Evolutionary conservation across 2,113 vertebrate species (phyloP).

Genomic region (Dasyprocta punctata): DNA sequence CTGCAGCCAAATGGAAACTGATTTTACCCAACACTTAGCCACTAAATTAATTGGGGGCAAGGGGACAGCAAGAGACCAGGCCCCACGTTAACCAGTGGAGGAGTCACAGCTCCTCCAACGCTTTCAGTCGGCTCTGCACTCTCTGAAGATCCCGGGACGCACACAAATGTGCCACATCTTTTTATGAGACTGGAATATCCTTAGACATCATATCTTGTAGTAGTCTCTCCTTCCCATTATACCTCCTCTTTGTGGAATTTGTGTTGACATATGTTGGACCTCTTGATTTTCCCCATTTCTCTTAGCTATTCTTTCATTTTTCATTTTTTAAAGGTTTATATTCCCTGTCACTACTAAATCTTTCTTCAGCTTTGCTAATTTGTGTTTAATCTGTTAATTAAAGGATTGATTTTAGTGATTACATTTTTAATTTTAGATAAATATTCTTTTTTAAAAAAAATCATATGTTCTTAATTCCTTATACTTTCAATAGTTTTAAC

Average conservation of each 20-base stretch:
- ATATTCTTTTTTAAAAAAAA: background rate
- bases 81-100: background rate
- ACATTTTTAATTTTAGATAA: background rate
- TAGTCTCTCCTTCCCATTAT: background rate
- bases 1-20: background rate
- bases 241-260: background rate
- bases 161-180: background rate
- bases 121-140: background rate
- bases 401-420: background rate
- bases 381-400: background rate
- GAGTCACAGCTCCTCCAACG: background rate
- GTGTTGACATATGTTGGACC: background rate
- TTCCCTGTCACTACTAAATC: background rate
- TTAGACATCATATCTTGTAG: background rate
- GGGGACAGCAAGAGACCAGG: background rate
- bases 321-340: constrained; percentile 5
- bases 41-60: background rate
- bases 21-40: background rate
- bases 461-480: background rate
- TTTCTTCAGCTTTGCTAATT: background rate
- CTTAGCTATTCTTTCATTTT: background rate
- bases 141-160: background rate
- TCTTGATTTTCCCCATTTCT: background rate
- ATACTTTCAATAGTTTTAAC: background rate
- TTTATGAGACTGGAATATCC: background rate